Conservation (phyloP, 2,888 invertebrate genomes). For the Tridacna gigas region DNA sequence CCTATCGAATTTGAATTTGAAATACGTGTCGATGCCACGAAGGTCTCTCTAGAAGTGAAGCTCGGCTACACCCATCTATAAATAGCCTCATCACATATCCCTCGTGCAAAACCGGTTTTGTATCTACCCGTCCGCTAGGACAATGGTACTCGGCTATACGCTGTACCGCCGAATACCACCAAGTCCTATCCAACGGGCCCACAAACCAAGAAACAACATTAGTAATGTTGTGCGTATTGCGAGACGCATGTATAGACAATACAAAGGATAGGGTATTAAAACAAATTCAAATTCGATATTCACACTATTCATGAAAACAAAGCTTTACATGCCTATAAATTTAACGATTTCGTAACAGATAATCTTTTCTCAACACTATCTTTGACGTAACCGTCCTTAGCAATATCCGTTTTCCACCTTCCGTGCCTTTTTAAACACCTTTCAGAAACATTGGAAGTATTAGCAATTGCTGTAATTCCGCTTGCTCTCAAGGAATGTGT, state of each 20-base stretch:
- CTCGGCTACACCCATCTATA: not conserved
- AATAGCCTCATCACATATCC: not conserved
- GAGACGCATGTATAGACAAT: no score
- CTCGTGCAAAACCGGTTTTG: not conserved
- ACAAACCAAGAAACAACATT: not conserved
- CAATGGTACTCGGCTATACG: slow-evolving; percentile 11
- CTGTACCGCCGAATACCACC: not conserved
- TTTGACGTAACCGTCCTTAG: slow-evolving; percentile 37
- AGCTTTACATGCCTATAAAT: no score
- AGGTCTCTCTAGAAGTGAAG: not conserved
- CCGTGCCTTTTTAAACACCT: slow-evolving; percentile 45
- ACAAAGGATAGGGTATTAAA: no score
- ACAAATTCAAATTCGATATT: no score
- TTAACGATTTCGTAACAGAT: no score
- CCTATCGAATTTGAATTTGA: not conserved
- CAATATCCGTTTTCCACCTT: slow-evolving; percentile 38
- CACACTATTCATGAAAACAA: no score
- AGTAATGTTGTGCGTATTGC: no score
- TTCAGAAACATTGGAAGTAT: slow-evolving; percentile 17
- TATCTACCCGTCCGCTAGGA: slow-evolving; percentile 3
- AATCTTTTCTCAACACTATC: slow-evolving; percentile 27
- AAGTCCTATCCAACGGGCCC: not conserved
- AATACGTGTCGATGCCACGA: slow-evolving; percentile 2
- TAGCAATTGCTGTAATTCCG: slow-evolving; percentile 30
- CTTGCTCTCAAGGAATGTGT: slow-evolving; percentile 36